These are phyloP conservation scores for Lepeophtheirus nordmannii DNA, from an alignment of 2,888 invertebrate genomes.

Conservation along the genomic window DNA sequence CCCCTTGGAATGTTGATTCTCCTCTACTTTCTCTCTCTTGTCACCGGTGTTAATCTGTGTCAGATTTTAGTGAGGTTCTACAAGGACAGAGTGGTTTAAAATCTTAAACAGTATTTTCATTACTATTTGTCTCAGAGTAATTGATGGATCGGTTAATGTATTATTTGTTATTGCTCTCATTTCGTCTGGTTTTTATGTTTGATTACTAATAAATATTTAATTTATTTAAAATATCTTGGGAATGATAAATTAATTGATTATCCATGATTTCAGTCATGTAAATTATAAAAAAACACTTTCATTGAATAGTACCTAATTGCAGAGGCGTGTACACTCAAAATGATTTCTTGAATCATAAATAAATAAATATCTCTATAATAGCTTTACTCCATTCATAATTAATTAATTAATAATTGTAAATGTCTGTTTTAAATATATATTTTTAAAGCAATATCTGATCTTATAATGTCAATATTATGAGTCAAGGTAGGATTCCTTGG, in stretches of 20 bases:
- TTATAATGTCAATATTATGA: no score
- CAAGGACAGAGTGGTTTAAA: conserved; percentile 53
- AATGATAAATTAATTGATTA: not conserved
- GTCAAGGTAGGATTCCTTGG: not conserved
- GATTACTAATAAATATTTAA: not conserved
- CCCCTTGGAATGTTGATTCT: conserved; percentile 62
- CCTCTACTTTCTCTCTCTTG: conserved; percentile 57
- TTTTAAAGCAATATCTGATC: no score
- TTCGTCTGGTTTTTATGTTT: not conserved
- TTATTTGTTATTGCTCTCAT: not conserved
- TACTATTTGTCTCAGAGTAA: not conserved
- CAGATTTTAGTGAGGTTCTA: conserved; percentile 66
- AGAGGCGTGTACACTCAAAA: no score
- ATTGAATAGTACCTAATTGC: no score
- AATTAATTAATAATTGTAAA: no score
- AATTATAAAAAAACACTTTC: no score
- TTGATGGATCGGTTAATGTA: not conserved
- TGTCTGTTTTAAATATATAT: no score
- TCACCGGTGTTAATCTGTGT: conserved; percentile 68
- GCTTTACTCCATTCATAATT: no score
- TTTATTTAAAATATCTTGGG: conserved; percentile 1
- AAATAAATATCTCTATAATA: no score
- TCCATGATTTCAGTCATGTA: no score
- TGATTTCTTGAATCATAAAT: no score
- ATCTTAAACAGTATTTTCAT: not conserved